Evolutionary conservation across 2,888 invertebrate genomes (phyloP), one percentile per base, ranked within the genome.

Genomic region (Oxyscelio sp.): DNA sequence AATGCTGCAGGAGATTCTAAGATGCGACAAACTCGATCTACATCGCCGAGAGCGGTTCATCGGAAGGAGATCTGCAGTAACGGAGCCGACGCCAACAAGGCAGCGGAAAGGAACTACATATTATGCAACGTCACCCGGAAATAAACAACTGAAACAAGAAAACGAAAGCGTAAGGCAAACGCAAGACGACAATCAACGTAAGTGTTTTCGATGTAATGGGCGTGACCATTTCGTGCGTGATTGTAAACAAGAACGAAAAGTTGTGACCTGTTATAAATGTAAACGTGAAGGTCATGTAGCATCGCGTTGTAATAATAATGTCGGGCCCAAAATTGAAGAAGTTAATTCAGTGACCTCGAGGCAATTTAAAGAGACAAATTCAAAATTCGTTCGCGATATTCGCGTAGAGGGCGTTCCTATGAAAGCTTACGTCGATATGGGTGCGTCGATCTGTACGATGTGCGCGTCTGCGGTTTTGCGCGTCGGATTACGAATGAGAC

Each of bases 1-100:
- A 4, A 61, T 80, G 48, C 56, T 73, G 24, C 71, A 80, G 24
- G 80, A 73, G 2, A 3, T 80, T 11, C 17, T 73, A 1, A 50
- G 19, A 11, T 48, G n/a, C 19, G 80, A 80, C 4, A 52, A 59
- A 11, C 11, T 43, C 4, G 34, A 52, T 11, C 34, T 5, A 9
- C 17, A 34, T 17, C 43, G 56, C 2, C 48, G 22, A 40, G 68
- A 21, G 59, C 21, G 22, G 5, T 22, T 17, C 13, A 5, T 6
- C 6, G 50, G 50, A 17, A 22, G 50, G 19, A 50, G 22, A 19
- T 19, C 2, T 13, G 4, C 50, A 17, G 17, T 17, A 50, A 5
- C 50, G 22, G 19, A 17, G 19, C 4, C 13, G 5, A 13, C 50
- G 17, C 11, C 21, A 19, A 11, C 4, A 4, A 17, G 17, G 50